Evolutionary conservation across 2,113 vertebrate species (phyloP).

Genomic region (Ciconia stormi): DNA sequence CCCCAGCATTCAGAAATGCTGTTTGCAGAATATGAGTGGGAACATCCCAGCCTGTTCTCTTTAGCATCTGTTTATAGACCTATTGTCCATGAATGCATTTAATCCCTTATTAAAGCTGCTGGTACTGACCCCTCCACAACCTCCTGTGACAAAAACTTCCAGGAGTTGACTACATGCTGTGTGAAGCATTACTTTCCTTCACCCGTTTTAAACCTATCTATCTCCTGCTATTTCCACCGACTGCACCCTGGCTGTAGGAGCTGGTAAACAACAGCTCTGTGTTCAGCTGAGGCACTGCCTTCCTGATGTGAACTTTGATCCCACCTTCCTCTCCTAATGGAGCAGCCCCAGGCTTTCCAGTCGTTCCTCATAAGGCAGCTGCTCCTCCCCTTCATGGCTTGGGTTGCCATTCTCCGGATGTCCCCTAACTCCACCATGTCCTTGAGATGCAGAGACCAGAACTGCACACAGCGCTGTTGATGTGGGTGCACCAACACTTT

Average conservation of each 20-base stretch:
- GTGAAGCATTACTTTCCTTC: background rate
- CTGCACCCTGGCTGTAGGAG: background rate
- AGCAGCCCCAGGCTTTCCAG: background rate
- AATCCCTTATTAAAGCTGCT: constrained; percentile 26
- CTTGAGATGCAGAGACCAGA: background rate
- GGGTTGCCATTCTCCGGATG: background rate
- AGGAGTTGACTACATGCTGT: background rate
- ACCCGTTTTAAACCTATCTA: background rate
- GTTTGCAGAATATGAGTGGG: background rate
- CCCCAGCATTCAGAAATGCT: background rate
- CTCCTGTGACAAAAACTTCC: background rate
- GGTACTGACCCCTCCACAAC: background rate
- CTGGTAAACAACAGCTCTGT: background rate
- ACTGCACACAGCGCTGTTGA: background rate
- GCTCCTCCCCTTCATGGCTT: background rate
- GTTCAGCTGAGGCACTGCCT: background rate
- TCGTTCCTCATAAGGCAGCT: background rate
- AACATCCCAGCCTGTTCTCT: background rate
- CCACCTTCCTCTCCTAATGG: background rate
- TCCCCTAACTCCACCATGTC: background rate
- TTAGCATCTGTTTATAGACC: background rate
- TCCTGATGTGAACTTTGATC: background rate
- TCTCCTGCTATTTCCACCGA: background rate
- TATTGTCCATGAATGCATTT: background rate
- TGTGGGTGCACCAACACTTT: background rate